Conservation (phyloP, 2,113 vertebrate species). For the Brachyhypopomus occidentalis region DNA sequence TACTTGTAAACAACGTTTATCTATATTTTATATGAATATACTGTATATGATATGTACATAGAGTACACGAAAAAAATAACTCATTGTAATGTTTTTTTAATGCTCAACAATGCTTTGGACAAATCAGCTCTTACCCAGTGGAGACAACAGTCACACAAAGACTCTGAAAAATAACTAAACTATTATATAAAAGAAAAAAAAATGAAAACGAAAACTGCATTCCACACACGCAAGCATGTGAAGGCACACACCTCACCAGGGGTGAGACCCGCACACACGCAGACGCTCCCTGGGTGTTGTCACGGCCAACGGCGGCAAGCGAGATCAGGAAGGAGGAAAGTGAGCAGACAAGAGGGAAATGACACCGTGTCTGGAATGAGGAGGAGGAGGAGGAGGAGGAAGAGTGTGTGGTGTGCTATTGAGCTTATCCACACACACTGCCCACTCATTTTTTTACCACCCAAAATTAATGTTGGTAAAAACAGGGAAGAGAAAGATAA, state of each 20-base stretch:
- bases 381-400: neutral
- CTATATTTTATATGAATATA: too few relatives aligned
- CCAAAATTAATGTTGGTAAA: neutral
- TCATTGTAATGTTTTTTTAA: too few relatives aligned
- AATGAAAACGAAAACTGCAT: slow-evolving; percentile 6
- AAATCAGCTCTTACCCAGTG: too few relatives aligned
- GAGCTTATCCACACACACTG: neutral
- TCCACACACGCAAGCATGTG: slow-evolving; percentile 40
- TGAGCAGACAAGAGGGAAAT: slow-evolving; percentile 32
- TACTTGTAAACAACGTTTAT: too few relatives aligned
- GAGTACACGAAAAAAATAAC: too few relatives aligned
- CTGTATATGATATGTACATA: too few relatives aligned
- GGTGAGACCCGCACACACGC: slow-evolving; percentile 59
- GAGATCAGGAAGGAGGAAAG: slow-evolving; percentile 34
- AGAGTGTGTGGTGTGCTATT: neutral
- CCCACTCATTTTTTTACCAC: neutral
- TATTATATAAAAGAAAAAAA: neutral
- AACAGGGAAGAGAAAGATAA: neutral
- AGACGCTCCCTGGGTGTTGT: slow-evolving; percentile 44
- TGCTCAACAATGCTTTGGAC: too few relatives aligned
- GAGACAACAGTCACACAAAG: too few relatives aligned
- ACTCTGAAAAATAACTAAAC: slow-evolving; percentile 8
- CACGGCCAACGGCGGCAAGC: slow-evolving; percentile 15
- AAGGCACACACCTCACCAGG: slow-evolving; percentile 48
- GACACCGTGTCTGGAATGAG: slow-evolving; percentile 42